Evolutionary conservation across 2,888 invertebrate genomes (phyloP), one percentile per base, ranked within the genome.

Genomic region (Drosophila recens): DNA sequence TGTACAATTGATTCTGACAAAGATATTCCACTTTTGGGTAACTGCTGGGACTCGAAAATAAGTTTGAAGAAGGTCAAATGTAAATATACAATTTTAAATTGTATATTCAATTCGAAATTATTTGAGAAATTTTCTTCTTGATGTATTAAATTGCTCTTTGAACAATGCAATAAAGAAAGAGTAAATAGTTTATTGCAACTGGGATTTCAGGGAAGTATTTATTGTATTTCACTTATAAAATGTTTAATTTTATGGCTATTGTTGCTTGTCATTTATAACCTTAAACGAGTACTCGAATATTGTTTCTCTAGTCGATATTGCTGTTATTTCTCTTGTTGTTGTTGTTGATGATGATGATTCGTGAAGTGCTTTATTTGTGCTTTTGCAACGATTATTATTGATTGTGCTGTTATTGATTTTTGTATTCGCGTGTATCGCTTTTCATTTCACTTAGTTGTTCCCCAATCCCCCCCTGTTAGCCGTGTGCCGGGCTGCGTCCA

Each of bases 301-400:
- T 51, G 51, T 48, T 38, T 23, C 23, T 38, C 20, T 61, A 45
- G 34, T 38, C 11, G 38, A 38, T 59, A 33, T 36, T 48, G 20
- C 15, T 48, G 48, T 40, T 42, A 20, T n/a, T 53, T 13, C 30
- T 43, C 30, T 48, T 52, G 58, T 45, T 43, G 38, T 40, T 48
- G 51, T 30, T 64, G 53, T n/a, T 48, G 30, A n/a, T 13, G 52
- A 33, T 42, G 53, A 58, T 62, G 56, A 45, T 62, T 53, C 42
- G 38, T 79, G 58, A 71, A 75, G 78, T 79, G 80, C 58, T 77
- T 79, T 77, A 75, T 74, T 75, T 82, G 71, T 75, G 75, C 59
- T 65, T 72, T 75, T 52, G 62, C 68, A 62, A 75, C 69, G 72
- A 75, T 80, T 80, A 75, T 72, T 79, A 71, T 75, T 73, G 83